Evolutionary conservation across 1,140 invertebrate genomes (phyloP).

Genomic region (Meloidogyne floridensis): DNA sequence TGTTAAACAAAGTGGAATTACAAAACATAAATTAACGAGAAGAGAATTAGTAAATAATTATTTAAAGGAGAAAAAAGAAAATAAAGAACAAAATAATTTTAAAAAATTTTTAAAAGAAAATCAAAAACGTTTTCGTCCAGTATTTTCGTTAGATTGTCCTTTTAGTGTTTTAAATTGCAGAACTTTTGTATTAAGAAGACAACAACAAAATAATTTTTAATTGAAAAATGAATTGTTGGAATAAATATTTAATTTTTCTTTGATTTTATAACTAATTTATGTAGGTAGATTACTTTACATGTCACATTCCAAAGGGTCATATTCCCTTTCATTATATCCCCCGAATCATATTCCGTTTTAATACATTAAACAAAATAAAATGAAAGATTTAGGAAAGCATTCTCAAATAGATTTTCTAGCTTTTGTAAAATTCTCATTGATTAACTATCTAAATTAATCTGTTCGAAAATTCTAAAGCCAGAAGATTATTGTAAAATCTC

Average conservation of each 20-base stretch:
- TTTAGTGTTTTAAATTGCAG: constrained; percentile 10
- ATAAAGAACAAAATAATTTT: not conserved
- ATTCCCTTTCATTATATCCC: too few relatives aligned
- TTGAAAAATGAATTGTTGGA: not conserved
- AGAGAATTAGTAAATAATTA: not conserved
- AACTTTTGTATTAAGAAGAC: not conserved
- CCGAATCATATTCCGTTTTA: too few relatives aligned
- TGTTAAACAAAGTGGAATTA: not conserved
- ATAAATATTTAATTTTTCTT: not conserved
- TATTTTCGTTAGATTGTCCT: not conserved
- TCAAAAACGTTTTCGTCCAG: not conserved
- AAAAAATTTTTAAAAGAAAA: not conserved
- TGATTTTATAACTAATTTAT: too few relatives aligned
- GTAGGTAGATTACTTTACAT: too few relatives aligned
- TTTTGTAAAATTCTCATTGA: too few relatives aligned
- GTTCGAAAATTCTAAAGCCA: too few relatives aligned
- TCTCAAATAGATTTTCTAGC: too few relatives aligned
- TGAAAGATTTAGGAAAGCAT: too few relatives aligned
- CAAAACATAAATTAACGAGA: not conserved
- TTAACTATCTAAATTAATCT: too few relatives aligned
- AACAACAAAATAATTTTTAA: not conserved
- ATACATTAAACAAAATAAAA: too few relatives aligned
- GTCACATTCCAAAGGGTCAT: too few relatives aligned
- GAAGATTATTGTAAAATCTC: too few relatives aligned
- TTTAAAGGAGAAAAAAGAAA: not conserved